These are phyloP conservation scores for Steinernema carpocapsae DNA, from an alignment of 2,888 invertebrate genomes.

Conservation along the genomic window DNA sequence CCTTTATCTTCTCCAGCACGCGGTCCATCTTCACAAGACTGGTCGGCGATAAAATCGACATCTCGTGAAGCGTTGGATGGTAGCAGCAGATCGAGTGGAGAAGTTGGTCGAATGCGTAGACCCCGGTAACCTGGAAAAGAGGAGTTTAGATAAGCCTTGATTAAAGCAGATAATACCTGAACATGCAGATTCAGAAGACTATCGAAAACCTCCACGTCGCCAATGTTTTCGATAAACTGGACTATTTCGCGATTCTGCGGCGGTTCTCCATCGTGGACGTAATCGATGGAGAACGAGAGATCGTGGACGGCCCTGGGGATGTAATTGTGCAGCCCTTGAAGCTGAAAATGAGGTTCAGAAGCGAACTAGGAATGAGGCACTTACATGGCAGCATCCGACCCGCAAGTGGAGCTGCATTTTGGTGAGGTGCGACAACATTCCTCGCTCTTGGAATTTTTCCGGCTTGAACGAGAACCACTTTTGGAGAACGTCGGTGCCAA, in stretches of 20 bases:
- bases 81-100: neutral
- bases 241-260: neutral
- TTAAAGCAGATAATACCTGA: neutral
- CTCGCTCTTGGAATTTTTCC: conserved; percentile 3
- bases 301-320: neutral
- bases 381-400: neutral
- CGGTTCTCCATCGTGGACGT: conserved; percentile 3
- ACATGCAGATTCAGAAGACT: neutral
- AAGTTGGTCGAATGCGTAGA: neutral
- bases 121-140: neutral
- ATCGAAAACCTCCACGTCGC: neutral
- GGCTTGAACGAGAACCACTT: conserved; percentile 21
- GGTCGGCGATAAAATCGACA: neutral
- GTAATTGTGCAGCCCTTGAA: neutral
- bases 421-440: neutral
- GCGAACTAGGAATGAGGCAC: neutral
- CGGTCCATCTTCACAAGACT: neutral
- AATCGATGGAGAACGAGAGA: neutral
- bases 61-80: neutral
- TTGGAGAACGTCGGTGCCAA: neutral
- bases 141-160: neutral
- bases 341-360: neutral
- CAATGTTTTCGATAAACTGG: neutral
- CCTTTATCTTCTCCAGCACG: neutral
- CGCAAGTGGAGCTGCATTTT: conserved; percentile 11